Evolutionary conservation across 2,113 vertebrate genomes (phyloP).

Genomic region (Myotis brandtii): DNA sequence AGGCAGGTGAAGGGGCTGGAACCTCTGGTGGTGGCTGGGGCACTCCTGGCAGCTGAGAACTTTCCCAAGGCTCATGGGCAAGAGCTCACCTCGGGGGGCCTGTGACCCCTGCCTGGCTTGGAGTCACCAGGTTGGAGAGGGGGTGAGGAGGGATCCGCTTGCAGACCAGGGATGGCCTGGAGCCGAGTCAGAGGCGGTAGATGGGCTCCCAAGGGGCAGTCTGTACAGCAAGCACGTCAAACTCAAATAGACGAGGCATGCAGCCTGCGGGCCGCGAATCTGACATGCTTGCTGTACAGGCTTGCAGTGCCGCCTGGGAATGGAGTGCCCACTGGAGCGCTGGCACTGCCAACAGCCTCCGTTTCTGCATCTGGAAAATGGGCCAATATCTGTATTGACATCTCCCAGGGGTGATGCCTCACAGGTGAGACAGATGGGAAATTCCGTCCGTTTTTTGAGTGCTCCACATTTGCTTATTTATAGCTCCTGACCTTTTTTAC

Average conservation of each 20-base stretch:
- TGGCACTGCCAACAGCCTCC: rapidly evolving
- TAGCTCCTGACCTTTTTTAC: not conserved
- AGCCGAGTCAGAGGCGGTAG: not conserved
- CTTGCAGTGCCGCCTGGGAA: no score
- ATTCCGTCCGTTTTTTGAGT: not conserved
- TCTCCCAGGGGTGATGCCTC: not conserved
- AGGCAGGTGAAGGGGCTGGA: not conserved
- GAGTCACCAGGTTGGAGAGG: not conserved
- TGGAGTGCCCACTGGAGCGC: rapidly evolving
- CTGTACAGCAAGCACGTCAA: no score
- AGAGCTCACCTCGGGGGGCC: not conserved
- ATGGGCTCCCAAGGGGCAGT: not conserved
- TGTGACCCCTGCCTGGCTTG: not conserved
- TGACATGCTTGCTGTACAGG: no score
- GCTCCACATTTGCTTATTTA: not conserved
- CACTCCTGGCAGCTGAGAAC: not conserved
- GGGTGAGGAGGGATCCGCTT: not conserved
- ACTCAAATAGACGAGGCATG: not conserved
- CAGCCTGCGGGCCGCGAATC: rapidly evolving
- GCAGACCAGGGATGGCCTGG: not conserved
- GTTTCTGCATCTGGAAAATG: not conserved
- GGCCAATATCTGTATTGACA: rapidly evolving
- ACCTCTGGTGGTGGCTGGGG: not conserved
- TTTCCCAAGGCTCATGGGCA: not conserved
- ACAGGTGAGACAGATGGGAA: not conserved